Conservation (phyloP, 2,888 invertebrate genomes). For the Gymnoscelis rufifasciata region DNA sequence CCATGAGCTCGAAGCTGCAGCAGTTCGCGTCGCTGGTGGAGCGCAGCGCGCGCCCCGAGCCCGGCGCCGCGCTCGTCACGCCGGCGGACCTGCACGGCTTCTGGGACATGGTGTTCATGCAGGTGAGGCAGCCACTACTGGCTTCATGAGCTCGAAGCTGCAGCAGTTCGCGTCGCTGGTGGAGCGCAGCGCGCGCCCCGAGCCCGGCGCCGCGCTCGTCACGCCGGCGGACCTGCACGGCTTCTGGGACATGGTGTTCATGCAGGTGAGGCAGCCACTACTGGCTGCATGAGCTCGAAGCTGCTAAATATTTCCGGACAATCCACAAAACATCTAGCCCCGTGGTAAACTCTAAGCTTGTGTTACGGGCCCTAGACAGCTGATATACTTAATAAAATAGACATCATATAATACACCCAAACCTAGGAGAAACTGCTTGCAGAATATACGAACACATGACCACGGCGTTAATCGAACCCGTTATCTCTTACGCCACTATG, state of each 20-base stretch:
- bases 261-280: constrained; percentile 80
- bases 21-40: constrained; percentile 83
- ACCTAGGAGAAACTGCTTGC: too few species aligned
- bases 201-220: constrained; percentile 71
- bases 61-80: constrained; percentile 75
- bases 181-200: constrained; percentile 55
- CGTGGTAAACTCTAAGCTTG: too few species aligned
- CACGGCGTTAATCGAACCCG: too few species aligned
- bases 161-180: constrained; percentile 84
- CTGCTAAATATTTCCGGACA: too few species aligned
- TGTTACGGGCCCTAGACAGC: too few species aligned
- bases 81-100: constrained; percentile 89
- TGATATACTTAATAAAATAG: too few species aligned
- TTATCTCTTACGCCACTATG: too few species aligned
- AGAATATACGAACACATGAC: too few species aligned
- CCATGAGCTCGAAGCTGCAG: constrained; percentile 86
- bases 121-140: constrained; percentile 71
- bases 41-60: constrained; percentile 54
- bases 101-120: constrained; percentile 92
- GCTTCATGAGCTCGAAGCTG: too few species aligned
- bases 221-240: constrained; percentile 87
- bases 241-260: constrained; percentile 92
- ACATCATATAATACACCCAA: too few species aligned
- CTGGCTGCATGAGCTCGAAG: too few species aligned
- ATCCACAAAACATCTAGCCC: too few species aligned